Evolutionary conservation across 1,140 invertebrate genomes (phyloP), one percentile per base, ranked within the genome.

Genomic region (Drosophila mauritiana): DNA sequence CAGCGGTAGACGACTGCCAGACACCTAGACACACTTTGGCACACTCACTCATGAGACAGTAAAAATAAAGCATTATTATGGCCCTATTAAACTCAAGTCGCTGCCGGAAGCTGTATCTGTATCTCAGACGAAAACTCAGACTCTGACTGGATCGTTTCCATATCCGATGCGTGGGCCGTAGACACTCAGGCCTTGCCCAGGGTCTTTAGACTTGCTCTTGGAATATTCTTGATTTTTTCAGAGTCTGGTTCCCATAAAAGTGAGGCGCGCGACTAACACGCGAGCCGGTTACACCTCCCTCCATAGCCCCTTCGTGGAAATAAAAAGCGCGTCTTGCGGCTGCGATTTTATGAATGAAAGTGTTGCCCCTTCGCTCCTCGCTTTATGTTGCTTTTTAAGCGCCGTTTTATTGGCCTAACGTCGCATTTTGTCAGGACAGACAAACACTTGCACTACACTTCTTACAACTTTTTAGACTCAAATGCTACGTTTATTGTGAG

Each of bases 11-110:
- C 84, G 76, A 58, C 64, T 72, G 73, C 80, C 83, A 88, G 84
- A 88, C 83, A 83, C 73, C 74, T 78, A 78, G 74, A 78, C 75
- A 78, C 75, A 70, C 75, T 78, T 78, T 62, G 48, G 36, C 64
- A 58, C 79, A 46, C 73, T 58, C 73, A 73, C 70, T 73, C 83
- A 76, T 83, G 73, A 68, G 78, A 80, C 80, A 75, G 85, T 89
- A 90, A 85, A 68, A 89, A 90, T 90, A 85, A 89, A 90, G 85
- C 84, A 89, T 89, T 89, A 89, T 89, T 89, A 89, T 85, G 77
- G 85, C 73, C 27, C 64, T 85, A 88, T 88, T 89, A 89, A 88
- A 65, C 63, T 75, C 55, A 64, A 86, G 78, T 75, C 74, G 61
- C 70, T 68, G 76, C 73, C 80, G 84, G 83, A 89, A 89, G 46